These are phyloP conservation scores for Drosophila antonietae DNA, from an alignment of 2,888 invertebrate genomes.

Conservation along the genomic window DNA sequence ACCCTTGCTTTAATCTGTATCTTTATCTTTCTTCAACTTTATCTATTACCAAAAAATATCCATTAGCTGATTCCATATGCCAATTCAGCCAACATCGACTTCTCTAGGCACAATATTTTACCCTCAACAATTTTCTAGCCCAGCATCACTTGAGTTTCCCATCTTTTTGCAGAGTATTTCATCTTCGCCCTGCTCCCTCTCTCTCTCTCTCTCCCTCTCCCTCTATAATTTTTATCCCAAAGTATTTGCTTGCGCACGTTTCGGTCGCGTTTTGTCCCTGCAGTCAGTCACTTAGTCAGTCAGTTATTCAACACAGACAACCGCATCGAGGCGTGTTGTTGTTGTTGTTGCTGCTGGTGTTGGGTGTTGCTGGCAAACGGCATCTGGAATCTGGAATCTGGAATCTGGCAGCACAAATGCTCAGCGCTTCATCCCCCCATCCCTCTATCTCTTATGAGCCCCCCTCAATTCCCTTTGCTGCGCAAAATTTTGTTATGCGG, in stretches of 20 bases:
- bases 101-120: background rate
- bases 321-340: conserved; percentile 45
- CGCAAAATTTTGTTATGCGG: conserved; percentile 73
- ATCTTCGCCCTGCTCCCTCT: background rate
- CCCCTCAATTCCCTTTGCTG: conserved; percentile 16
- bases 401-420: conserved; percentile 25
- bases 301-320: conserved; percentile 71
- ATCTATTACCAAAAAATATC: background rate
- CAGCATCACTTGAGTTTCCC: background rate
- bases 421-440: background rate
- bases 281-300: conserved; percentile 73
- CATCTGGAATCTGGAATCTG: conserved; percentile 35
- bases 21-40: background rate
- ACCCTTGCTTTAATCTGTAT: background rate
- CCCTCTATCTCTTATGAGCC: background rate
- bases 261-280: conserved; percentile 16
- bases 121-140: background rate
- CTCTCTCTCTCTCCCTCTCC: background rate
- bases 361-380: conserved; percentile 30
- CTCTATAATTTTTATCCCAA: conserved; percentile 38
- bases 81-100: background rate
- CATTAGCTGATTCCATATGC: background rate
- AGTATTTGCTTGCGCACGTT: conserved; percentile 70
- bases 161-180: background rate
- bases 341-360: conserved; percentile 13